Base-by-base conservation (phyloP, 2,888 invertebrate species). In the Parnassius orleans region DNA sequence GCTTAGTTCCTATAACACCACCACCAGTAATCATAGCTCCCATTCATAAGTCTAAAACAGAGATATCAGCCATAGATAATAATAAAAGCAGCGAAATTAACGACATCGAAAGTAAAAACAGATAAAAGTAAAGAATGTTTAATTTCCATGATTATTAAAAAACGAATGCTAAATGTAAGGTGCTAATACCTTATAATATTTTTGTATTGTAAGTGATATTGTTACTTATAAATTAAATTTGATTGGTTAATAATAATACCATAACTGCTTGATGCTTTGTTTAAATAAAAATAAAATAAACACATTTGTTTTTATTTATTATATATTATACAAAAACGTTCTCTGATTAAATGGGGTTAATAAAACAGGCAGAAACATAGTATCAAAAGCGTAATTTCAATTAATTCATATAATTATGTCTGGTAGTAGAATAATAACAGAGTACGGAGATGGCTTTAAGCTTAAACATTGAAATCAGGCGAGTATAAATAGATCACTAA, bases 1-100 rank as follows among this genome's bases (percentile, higher is more conserved):
- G 90, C 55, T 68, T 92, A 65, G 86, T 90, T 9, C 86, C 90
- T 1, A 84, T 86, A 10, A 89, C 90, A 2, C 90, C 91, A 43
- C 84, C 85, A 0, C 80, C 88, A 2, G 79, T 78, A 52, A 92
- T 92, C 76, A 80, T 87, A 53, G 88, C 79, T 1, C 87, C 87
- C 0, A 78, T 92, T 15, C 92, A 92, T 67, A 89, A 84, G 68
- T 73, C 84, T 10, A 86, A 73, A 66, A 68, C 41, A 54, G 83
- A 81, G 64, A 19, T 52, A 46, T 2, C 24, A 47, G 64, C 53
- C 19, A 69, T 70, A 60, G 73, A 74, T 51, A 74, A 54, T 51
- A 74, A 54, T 58, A 84, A 83, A 76, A 78, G 67, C 66, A 84
- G 77, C 77, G 82, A 80, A 65, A 66, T 60, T 7, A 71, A 68